Evolutionary conservation across 2,113 vertebrate genomes (phyloP), one percentile per base, ranked within the genome.

Genomic region (Nyctereutes procyonoides): DNA sequence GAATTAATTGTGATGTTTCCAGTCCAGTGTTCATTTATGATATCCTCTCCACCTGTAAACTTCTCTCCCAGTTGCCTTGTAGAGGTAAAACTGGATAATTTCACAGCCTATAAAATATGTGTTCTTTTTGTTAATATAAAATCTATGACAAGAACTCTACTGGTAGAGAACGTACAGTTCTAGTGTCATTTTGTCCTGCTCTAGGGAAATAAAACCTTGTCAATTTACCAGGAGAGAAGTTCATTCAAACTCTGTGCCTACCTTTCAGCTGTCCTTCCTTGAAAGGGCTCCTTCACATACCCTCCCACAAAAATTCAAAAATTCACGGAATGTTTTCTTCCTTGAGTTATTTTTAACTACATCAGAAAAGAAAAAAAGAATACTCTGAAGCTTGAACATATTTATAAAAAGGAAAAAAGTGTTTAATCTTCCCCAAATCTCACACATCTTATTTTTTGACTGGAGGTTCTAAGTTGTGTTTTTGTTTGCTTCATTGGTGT

Each of bases 1-100:
- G 96, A 98, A 98, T 98, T 98, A 98, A 98, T 99, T 98, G 93
- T 98, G 93, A 88, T 98, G 96, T 98, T 98, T 98, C 92, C 94
- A 95, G 96, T 95, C 85, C 83, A 77, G 85, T 84, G 88, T 98
- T 79, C 94, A 98, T 98, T 98, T 97, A 97, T 97, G 97, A 97
- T 87, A 96, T 98, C 0, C 0, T 97, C 92, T 97, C 83, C 97
- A 98, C 97, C 88, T 98, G 94, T 96, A 98, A 98, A 98, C 43
- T 90, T 82, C 87, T 98, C 63, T 98, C 97, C 97, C 98, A 96
- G 79, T 95, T 98, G 97, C 93, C 98, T 98, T 98, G 90, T 98
- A 97, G 81, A 98, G 79, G 77, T 65, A 98, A 98, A 98, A 95
- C 81, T 67, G 71, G 87, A 98, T 97, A 80, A 96, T 98, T 98